Evolutionary conservation across 2,113 vertebrate species (phyloP).

Genomic region (Microcebus murinus): DNA sequence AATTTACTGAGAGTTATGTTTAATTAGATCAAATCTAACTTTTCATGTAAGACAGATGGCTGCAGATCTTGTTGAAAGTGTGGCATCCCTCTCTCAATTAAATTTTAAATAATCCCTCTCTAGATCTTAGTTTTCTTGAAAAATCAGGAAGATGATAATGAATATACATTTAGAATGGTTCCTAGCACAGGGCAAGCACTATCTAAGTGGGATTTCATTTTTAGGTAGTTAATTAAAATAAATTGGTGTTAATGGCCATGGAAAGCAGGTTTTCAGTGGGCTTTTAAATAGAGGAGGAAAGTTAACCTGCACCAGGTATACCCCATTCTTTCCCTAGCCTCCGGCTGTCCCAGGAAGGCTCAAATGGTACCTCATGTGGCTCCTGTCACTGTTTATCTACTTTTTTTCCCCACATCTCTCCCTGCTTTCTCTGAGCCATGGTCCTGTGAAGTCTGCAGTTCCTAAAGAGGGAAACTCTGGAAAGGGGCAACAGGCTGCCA

Average conservation of each 20-base stretch:
- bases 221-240: background rate
- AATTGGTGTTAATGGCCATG: background rate
- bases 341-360: background rate
- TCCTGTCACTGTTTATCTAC: background rate
- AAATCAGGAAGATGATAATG: background rate
- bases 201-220: background rate
- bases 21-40: background rate
- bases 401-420: background rate
- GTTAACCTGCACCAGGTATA: too few species aligned
- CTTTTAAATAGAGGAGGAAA: background rate
- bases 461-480: background rate
- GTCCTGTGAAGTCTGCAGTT: background rate
- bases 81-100: background rate
- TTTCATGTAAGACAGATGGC: background rate
- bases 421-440: background rate
- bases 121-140: background rate
- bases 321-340: background rate
- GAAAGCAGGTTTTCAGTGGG: background rate
- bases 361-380: background rate
- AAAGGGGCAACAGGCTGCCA: background rate
- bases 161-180: background rate
- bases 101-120: background rate
- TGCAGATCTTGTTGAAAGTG: background rate
- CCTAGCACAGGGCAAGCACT: background rate
- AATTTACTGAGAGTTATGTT: background rate